Base-by-base conservation (phyloP, 2,797 vertebrate genomes). In the Peromyscus melanophrys region DNA sequence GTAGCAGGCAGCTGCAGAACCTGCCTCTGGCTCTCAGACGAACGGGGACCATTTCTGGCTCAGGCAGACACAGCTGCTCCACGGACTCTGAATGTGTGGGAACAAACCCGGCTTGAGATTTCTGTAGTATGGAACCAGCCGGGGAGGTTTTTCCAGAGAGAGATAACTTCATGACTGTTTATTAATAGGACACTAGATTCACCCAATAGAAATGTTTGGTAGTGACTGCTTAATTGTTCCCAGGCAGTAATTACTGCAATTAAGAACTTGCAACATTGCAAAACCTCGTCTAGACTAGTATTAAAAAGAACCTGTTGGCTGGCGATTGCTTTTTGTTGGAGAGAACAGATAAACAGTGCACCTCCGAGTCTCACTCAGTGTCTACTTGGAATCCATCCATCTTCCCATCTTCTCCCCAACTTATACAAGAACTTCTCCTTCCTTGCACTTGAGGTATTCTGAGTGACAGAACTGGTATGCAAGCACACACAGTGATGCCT, bases 161-260 rank as follows among this genome's bases (percentile, higher is more conserved):
- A 97, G 97, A 96, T 96, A 98, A 57, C 63, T 92, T 52, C 75
- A 29, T 1, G 43, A 95, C 96, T 97, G 84, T 98, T 98, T 98
- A 98, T 98, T 98, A 98, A 94, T 76, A 98, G 97, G 98, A 97
- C 97, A 98, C 96, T 96, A 89, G 97, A 98, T 97, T 98, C 94
- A 96, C 96, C 97, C 90, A 83, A 95, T 95, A 98, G 90, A 97
- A 98, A 98, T 0, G 11, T 85, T 98, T 97, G 95, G n/a, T 87
- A 78, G 96, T 98, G 98, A 97, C 96, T 97, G 96, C 31, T n/a
- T 97, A 95, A 97, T 98, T 98, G 90, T 98, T 98, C 97, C 97
- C 91, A 96, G 82, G 90, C 90, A 97, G 94, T 91, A 98, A 98
- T 98, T 98, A 98, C 81, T 98, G 92, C 75, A 97, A 97, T 97